These are phyloP conservation scores for Tachina lurida DNA, from an alignment of 2,888 invertebrate species.

Conservation along the genomic window DNA sequence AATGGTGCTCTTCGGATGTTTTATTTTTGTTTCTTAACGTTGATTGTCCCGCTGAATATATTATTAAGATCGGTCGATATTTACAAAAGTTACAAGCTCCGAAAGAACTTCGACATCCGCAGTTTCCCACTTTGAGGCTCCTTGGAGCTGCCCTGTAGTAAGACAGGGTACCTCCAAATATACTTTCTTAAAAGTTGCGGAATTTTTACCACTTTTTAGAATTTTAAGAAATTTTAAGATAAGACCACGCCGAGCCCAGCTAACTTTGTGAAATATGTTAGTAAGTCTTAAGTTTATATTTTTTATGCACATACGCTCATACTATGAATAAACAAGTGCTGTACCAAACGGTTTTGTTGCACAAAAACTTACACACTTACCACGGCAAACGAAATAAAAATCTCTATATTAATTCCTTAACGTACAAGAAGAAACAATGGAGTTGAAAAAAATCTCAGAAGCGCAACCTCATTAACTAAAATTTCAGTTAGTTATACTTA, in stretches of 20 bases:
- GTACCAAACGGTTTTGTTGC: conserved; percentile 7
- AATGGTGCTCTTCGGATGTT: no score
- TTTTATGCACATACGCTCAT: not conserved
- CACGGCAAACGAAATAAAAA: conserved; percentile 38
- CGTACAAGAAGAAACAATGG: not conserved
- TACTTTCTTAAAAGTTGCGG: no score
- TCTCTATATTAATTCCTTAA: conserved; percentile 43
- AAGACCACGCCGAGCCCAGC: not conserved
- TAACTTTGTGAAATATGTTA: not conserved
- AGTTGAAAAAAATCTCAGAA: conserved; percentile 49
- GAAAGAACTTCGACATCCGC: no score
- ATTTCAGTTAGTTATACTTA: conserved; percentile 9
- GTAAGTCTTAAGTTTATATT: conserved; percentile 24
- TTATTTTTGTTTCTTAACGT: no score
- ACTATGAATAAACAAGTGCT: conserved; percentile 10
- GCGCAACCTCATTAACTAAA: conserved; percentile 70
- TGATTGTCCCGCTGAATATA: no score
- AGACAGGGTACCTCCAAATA: no score
- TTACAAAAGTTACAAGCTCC: no score
- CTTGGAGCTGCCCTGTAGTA: no score
- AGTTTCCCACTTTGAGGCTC: no score
- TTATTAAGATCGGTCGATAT: no score
- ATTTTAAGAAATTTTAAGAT: not conserved
- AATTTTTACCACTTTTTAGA: no score
- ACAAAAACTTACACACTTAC: not conserved